Percentiles rank a stretch among this genome's conserved stretches.
Evolutionary conservation across 1,140 invertebrate species (phyloP).

Genomic region (Anadara kagoshimensis): DNA sequence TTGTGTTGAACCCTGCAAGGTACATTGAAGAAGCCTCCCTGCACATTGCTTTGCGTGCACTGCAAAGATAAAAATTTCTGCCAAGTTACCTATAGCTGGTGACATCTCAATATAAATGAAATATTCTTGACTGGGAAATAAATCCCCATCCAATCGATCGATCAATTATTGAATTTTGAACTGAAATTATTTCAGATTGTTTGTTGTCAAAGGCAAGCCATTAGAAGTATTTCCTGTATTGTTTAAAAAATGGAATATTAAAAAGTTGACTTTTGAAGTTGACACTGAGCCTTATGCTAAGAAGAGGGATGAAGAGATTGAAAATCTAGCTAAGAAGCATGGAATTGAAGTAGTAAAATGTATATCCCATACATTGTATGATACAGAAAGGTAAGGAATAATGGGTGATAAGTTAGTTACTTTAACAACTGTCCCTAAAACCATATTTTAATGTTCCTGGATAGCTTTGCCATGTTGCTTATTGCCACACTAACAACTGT

Average conservation of each 20-base stretch:
- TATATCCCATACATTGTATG: constrained; percentile 89
- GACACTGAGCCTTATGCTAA: constrained; percentile 92
- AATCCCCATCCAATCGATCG: too few species aligned
- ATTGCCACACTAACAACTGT: too few species aligned
- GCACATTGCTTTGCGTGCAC: too few species aligned
- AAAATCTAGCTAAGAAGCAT: constrained; percentile 84
- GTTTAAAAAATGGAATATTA: constrained; percentile 86
- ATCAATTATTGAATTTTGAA: background rate
- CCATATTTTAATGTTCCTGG: too few species aligned
- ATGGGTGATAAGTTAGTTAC: too few species aligned
- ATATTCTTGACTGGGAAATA: background rate
- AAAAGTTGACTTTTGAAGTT: constrained; percentile 88
- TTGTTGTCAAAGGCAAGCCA: constrained; percentile 59
- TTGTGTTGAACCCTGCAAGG: too few species aligned
- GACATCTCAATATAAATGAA: too few species aligned
- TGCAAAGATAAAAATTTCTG: too few species aligned
- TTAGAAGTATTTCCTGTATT: constrained; percentile 52
- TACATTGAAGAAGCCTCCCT: too few species aligned
- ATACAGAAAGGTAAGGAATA: constrained; percentile 52
- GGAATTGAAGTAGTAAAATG: constrained; percentile 84
- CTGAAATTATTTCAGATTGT: constrained; percentile 48
- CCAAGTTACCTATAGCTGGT: too few species aligned
- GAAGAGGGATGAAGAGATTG: constrained; percentile 87
- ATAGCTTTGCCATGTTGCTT: too few species aligned
- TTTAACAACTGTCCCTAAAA: too few species aligned